A percentile compares a stretch with the other conserved stretches of the same genome.
phyloP scores from a whole-genome alignment of 1,140 invertebrate species.

The Rhagoletis pomonella region DNA sequence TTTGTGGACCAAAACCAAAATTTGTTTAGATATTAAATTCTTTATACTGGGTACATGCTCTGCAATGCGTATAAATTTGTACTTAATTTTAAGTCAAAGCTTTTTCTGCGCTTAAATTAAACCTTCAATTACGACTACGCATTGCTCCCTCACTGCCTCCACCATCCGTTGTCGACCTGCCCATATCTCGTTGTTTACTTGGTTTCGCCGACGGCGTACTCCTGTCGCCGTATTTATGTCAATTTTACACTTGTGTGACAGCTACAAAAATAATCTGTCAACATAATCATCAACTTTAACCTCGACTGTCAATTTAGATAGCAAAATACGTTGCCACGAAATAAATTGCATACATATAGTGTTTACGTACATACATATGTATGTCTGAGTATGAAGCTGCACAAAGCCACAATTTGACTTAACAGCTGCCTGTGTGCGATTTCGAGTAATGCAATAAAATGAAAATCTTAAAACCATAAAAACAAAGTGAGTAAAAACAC shows the following conservation, averaged over 20 bases:
- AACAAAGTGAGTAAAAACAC: neutral
- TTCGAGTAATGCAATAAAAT: constrained; percentile 28
- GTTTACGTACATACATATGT: too few species aligned
- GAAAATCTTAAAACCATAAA: neutral
- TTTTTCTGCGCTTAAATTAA: constrained; percentile 28
- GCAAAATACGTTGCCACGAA: constrained; percentile 28
- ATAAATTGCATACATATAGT: neutral
- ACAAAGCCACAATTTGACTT: constrained; percentile 43
- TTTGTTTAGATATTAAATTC: neutral
- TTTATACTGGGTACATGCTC: neutral
- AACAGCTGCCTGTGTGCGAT: constrained; percentile 42
- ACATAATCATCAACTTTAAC: constrained; percentile 50
- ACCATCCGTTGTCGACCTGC: neutral
- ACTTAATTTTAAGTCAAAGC: neutral
- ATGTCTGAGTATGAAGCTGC: neutral
- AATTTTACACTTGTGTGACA: constrained; percentile 52
- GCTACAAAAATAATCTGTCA: constrained; percentile 52
- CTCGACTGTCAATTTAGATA: constrained; percentile 49
- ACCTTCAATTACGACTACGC: neutral
- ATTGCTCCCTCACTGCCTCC: neutral
- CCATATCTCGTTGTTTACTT: neutral
- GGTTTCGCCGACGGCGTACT: neutral
- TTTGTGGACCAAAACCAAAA: too few species aligned
- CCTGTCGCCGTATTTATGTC: constrained; percentile 51
- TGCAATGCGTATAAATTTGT: neutral